phyloP scores from a whole-genome alignment of 2,888 invertebrate genomes.

The Cerastis leucographa region DNA sequence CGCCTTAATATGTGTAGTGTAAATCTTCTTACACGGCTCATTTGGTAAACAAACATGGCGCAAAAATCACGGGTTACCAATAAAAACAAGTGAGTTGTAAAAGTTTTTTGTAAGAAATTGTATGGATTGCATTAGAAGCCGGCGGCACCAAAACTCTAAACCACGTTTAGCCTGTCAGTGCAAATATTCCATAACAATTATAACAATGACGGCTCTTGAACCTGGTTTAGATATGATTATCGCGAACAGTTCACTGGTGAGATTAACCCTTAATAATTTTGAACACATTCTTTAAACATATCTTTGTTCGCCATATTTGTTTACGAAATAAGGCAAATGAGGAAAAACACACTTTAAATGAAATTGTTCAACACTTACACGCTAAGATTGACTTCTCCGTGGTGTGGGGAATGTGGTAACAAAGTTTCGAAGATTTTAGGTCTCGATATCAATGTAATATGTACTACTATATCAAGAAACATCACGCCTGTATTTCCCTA shows the following conservation, averaged over 20 bases:
- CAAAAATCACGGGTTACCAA: neutral
- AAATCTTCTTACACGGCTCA: conserved; percentile 1
- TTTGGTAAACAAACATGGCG: conserved; percentile 21
- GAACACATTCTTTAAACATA: neutral
- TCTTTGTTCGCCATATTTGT: neutral
- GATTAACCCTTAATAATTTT: neutral
- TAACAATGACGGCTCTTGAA: neutral
- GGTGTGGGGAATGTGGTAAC: conserved; percentile 64
- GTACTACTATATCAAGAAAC: conserved; percentile 4
- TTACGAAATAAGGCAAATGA: conserved; percentile 18
- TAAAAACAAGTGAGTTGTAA: neutral
- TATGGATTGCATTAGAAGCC: neutral
- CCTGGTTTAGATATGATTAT: neutral
- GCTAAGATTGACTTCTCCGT: conserved; percentile 61
- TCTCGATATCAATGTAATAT: conserved; percentile 22
- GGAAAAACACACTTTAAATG: conserved; percentile 49
- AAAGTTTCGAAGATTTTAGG: neutral
- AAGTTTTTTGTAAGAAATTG: neutral
- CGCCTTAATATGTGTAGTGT: conserved; percentile 49
- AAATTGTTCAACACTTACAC: conserved; percentile 78
- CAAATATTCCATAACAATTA: neutral
- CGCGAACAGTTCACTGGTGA: neutral
- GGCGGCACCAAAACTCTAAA: neutral
- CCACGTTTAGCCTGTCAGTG: neutral
- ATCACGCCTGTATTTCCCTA: neutral